These are phyloP conservation scores for Thymallus thymallus DNA, from an alignment of 2,113 vertebrate genomes.

Conservation along the genomic window DNA sequence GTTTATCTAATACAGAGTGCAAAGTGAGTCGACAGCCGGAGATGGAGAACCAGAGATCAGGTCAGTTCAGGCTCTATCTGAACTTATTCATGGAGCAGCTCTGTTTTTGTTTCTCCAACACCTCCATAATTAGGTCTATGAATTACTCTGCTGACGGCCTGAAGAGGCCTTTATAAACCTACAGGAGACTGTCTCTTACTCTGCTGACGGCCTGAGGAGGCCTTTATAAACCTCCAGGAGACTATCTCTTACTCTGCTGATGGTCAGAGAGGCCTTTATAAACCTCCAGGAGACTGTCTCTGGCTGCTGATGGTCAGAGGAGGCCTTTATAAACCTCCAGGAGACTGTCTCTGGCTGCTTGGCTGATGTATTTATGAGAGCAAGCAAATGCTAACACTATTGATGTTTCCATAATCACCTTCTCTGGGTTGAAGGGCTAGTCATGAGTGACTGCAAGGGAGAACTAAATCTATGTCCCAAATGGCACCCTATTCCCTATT, in stretches of 20 bases:
- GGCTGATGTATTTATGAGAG: slow-evolving; percentile 37
- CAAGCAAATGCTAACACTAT: slow-evolving; percentile 22
- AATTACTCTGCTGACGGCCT: slow-evolving; percentile 12
- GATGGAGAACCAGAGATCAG: background rate
- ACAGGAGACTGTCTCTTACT: slow-evolving; percentile 5
- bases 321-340: background rate
- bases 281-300: background rate
- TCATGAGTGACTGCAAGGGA: background rate
- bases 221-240: background rate
- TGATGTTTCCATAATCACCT: slow-evolving; percentile 24
- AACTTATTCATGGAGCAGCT: slow-evolving; percentile 23
- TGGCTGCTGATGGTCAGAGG: background rate
- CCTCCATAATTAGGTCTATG: slow-evolving; percentile 35
- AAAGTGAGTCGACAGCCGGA: background rate
- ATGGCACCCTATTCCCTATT: no score
- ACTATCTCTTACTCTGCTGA: slow-evolving; percentile 17
- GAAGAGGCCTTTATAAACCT: slow-evolving; percentile 6
- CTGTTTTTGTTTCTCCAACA: slow-evolving; percentile 42
- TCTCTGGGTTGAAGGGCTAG: slow-evolving; percentile 13
- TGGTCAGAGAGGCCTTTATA: slow-evolving; percentile 1
- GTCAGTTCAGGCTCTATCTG: slow-evolving; percentile 13
- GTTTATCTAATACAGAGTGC: background rate
- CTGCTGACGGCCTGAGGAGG: slow-evolving; percentile 2
- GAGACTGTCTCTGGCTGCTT: slow-evolving; percentile 16
- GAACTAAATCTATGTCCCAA: slow-evolving; percentile 2